Evolutionary conservation across 2,113 vertebrate genomes (phyloP), one percentile per base, ranked within the genome.

Genomic region (Ageneiosus marmoratus): DNA sequence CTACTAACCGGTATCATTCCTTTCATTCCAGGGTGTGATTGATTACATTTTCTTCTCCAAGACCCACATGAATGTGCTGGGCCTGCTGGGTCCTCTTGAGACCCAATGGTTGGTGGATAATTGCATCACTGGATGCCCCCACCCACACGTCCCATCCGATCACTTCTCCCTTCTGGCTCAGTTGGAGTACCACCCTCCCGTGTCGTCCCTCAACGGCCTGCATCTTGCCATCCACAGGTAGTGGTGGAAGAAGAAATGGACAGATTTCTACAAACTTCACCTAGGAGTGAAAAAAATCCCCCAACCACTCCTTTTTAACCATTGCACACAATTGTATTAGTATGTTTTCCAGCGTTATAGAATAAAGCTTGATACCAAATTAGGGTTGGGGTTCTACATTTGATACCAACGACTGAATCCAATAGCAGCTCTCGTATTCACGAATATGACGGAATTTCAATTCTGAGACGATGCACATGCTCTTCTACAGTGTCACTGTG

Each of bases 1-100:
- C 22, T 34, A 12, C n/a, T 75, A 75, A 75, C 50, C 22, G 18
- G 10, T 16, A 32, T 44, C 20, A 27, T 67, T 50, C 29, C 32
- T 73, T 32, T 62, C 12, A n/a, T 60, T 83, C 11, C 89, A 99
- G 98, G 98, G 98, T 37, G 98, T 99, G 88, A 99, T 99, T 91
- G 98, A 99, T 95, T 99, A 99, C 96, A 97, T 99, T 95, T 99
- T 99, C 95, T 99, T 97, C 96, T 98, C 98, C 88, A 96, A 96
- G 95, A 97, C 95, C 89, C 97, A 97, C 92, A 97, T 99, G 96
- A 96, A 96, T 85, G 97, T 97, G 86, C 94, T 99, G 80, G 98
- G 98, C 53, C 93, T 98, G 85, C 92, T 99, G 87, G 98, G 98
- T 74, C 98, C 98, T 86, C 95, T 99, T 93, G 97, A 99, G 93